Base-by-base conservation (phyloP, 1,140 invertebrate genomes). In the Holcopasites calliopsidis region DNA sequence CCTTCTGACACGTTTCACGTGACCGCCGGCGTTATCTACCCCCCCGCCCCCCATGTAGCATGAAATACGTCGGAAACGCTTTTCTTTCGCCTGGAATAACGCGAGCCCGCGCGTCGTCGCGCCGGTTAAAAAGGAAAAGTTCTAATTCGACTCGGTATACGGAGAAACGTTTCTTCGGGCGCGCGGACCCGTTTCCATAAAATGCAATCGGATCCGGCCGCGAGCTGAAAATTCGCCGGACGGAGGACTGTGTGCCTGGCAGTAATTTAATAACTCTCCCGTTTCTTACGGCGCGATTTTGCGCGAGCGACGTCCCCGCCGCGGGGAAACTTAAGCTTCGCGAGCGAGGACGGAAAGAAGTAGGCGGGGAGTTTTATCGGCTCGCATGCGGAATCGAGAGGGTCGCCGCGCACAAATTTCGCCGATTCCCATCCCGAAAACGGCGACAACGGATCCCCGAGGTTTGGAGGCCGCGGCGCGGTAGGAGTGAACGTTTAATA, bases 181-280 rank as follows among this genome's bases (percentile, higher is more conserved):
- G 40, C 11, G 18, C 11, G 0, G 40, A 16, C 11, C 50, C 54
- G n/a, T 40, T 69, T 38, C 13, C 33, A 28, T 50, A 57, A 35
- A 18, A 18, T 35, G 61, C 61, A 64, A 64, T 49, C 33, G 13
- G 61, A 65, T 65, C 61, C 42, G 18, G 16, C 57, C 58, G 49
- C 33, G 40, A 49, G 58, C 57, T 77, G n/a, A 79, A 79, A 79
- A 77, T 55, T 35, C 49, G 31, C 18, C 33, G 33, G 31, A 23
- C 57, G 38, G 52, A 71, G 47, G 35, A 26, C 31, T n/a, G n/a
- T n/a, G n/a, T n/a, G n/a, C 21, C 55, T 49, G 47, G 44, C 55
- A 54, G 79, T 77, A 78, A 85, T 85, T 85, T 85, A 85, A 85
- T 85, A 85, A 85, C 82, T 85, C 85, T 86, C 84, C 69, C 73